A percentile compares a stretch with the other conserved stretches of the same genome.
phyloP scores from a whole-genome alignment of 2,113 vertebrate genomes.

The Mesoclemmys tuberculata region DNA sequence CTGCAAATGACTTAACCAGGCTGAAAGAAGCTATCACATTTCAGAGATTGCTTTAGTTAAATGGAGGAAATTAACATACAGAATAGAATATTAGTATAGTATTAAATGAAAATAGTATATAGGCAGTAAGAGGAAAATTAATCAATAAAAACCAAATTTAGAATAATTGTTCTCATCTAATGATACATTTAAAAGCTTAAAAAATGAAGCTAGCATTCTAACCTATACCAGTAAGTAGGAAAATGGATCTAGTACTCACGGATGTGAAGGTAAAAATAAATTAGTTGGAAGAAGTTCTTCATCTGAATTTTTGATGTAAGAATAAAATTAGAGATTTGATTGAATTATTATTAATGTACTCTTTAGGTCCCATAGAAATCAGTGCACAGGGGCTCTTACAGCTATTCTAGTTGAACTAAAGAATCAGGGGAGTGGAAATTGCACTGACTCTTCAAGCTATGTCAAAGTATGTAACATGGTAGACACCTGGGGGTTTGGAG shows the following conservation, averaged over 20 bases:
- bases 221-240: constrained; percentile 50
- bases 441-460: constrained; percentile 76
- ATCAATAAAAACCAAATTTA: constrained; percentile 21
- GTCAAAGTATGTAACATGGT: constrained; percentile 61
- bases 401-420: constrained; percentile 83
- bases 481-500: constrained; percentile 54
- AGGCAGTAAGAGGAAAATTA: constrained; percentile 30
- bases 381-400: constrained; percentile 71
- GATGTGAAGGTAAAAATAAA: constrained; percentile 51
- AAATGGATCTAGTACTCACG: constrained; percentile 51
- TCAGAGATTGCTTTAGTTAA: constrained; percentile 19
- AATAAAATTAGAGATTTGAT: constrained; percentile 60
- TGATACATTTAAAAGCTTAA: constrained; percentile 11
- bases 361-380: constrained; percentile 63
- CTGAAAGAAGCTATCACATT: constrained; percentile 5
- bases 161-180: neutral
- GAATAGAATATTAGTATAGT: constrained; percentile 6
- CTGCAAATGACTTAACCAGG: neutral
- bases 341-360: constrained; percentile 70
- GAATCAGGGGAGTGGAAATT: constrained; percentile 86
- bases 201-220: constrained; percentile 25
- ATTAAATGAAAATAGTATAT: neutral
- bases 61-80: neutral
- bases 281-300: constrained; percentile 49
- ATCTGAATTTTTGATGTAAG: constrained; percentile 28